Percentiles rank a stretch among this genome's conserved stretches.
Evolutionary conservation across 2,888 invertebrate genomes (phyloP).

Genomic region (Mellilla xanthometata): DNA sequence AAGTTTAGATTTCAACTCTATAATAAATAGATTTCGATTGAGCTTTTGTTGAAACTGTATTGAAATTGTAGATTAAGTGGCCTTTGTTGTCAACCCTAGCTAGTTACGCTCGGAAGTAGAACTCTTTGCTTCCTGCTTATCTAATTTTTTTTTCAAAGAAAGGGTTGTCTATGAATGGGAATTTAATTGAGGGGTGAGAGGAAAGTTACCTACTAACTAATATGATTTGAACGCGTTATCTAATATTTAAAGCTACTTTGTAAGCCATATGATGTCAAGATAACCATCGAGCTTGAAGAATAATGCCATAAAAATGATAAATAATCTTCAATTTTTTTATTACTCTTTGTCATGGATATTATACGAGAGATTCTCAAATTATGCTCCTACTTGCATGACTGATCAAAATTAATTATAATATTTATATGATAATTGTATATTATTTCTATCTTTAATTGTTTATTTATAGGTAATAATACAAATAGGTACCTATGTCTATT

Average conservation of each 20-base stretch:
- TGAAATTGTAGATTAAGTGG: constrained; percentile 47
- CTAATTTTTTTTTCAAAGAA: constrained; percentile 51
- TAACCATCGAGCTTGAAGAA: constrained; percentile 15
- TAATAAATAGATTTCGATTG: too few species aligned
- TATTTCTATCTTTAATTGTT: too few species aligned
- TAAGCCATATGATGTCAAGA: constrained; percentile 22
- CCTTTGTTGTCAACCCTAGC: constrained; percentile 56
- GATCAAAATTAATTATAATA: too few species aligned
- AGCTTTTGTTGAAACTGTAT: constrained; percentile 24
- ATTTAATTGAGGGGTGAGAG: constrained; percentile 75
- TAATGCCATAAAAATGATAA: constrained; percentile 12
- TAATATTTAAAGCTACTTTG: constrained; percentile 45
- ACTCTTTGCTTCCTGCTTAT: constrained; percentile 61
- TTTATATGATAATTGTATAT: too few species aligned
- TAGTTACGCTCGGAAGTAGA: constrained; percentile 49
- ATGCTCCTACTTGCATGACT: background rate
- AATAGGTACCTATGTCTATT: too few species aligned
- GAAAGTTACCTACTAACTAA: constrained; percentile 29
- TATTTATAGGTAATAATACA: too few species aligned
- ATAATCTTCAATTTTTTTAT: constrained; percentile 11
- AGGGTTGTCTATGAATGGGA: constrained; percentile 70
- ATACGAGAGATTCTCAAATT: background rate
- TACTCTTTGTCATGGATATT: constrained; percentile 7
- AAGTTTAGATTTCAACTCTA: constrained; percentile 38
- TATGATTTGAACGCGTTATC: constrained; percentile 46